phyloP scores from a whole-genome alignment of 2,888 invertebrate genomes.

The Leistus spinibarbis region DNA sequence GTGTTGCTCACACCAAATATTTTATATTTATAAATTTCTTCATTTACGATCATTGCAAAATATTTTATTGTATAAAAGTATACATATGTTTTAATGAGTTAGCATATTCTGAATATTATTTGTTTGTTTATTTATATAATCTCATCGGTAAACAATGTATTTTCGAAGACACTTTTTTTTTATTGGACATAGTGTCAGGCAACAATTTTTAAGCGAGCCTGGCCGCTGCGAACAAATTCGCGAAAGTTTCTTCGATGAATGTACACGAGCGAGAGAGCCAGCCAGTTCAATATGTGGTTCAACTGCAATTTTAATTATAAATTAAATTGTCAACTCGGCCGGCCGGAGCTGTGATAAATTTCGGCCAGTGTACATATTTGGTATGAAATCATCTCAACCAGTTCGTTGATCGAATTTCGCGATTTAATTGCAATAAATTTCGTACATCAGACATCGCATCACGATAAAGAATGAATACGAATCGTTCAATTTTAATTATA shows the following conservation, averaged over 20 bases:
- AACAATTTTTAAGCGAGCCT: too few species aligned
- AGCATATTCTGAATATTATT: too few species aligned
- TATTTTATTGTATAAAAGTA: too few species aligned
- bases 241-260: not conserved
- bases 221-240: not conserved
- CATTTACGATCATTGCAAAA: too few species aligned
- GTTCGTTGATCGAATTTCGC: not conserved
- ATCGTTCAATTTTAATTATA: not conserved
- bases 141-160: too few species aligned
- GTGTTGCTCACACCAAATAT: too few species aligned
- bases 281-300: slow-evolving; percentile 9
- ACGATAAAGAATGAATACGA: not conserved
- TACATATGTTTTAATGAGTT: too few species aligned
- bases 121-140: too few species aligned
- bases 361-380: not conserved
- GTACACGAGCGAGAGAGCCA: not conserved
- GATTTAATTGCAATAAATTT: not conserved
- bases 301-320: slow-evolving; percentile 28
- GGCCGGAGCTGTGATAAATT: slow-evolving; percentile 21
- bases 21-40: too few species aligned
- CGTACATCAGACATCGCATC: too few species aligned
- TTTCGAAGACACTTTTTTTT: too few species aligned
- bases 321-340: slow-evolving; percentile 32
- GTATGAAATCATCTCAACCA: not conserved
- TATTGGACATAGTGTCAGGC: too few species aligned